Percentiles rank a stretch among this genome's conserved stretches.
These are phyloP conservation scores for Coenonympha glycerion DNA, from an alignment of 2,888 invertebrate species.

Conservation along the genomic window DNA sequence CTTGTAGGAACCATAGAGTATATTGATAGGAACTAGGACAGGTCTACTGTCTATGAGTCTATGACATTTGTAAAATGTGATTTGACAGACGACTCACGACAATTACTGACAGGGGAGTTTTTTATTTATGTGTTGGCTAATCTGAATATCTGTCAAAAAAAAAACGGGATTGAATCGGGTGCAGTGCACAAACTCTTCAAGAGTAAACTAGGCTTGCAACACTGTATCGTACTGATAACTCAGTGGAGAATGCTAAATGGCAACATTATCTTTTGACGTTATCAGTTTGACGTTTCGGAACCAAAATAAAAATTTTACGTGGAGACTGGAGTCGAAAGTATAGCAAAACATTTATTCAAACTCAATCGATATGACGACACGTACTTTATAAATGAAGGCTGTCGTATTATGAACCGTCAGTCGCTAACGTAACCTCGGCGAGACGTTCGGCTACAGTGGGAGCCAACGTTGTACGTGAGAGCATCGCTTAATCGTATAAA, in stretches of 20 bases:
- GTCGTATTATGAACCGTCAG: constrained; percentile 50
- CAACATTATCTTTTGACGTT: constrained; percentile 7
- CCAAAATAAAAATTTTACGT: constrained; percentile 52
- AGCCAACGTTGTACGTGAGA: constrained; percentile 60
- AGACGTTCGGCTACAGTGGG: constrained; percentile 74
- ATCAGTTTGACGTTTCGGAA: constrained; percentile 33
- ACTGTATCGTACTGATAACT: neutral
- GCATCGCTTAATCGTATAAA: constrained; percentile 36
- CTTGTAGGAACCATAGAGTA: too few species aligned
- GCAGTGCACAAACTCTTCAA: neutral
- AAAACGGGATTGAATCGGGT: neutral
- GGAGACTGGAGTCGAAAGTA: constrained; percentile 37
- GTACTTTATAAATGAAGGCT: constrained; percentile 72
- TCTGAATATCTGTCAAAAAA: neutral
- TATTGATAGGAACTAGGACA: too few species aligned
- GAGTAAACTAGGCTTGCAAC: neutral
- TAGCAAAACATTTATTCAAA: constrained; percentile 33
- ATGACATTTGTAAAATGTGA: too few species aligned
- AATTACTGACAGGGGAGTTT: too few species aligned
- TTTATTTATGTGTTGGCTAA: neutral
- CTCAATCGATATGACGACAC: constrained; percentile 72
- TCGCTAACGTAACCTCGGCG: constrained; percentile 46
- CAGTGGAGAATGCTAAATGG: constrained; percentile 1
- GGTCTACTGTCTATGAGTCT: too few species aligned
- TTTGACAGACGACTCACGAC: too few species aligned